Evolutionary conservation across 2,888 invertebrate genomes (phyloP).

Genomic region (Neuroscelio doddi): DNA sequence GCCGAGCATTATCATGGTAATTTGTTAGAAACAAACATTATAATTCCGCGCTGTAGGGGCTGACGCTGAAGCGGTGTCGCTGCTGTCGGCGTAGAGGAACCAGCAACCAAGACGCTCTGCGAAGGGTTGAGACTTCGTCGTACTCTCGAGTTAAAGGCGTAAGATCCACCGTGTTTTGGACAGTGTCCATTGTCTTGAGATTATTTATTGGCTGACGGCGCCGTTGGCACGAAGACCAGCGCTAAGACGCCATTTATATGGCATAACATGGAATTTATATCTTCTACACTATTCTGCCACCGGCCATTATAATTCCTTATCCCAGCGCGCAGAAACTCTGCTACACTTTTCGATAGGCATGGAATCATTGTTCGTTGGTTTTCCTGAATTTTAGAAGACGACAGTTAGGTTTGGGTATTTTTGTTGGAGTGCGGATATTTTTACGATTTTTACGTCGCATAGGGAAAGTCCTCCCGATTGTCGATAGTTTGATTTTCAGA

Average conservation of each 20-base stretch:
- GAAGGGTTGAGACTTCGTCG: slow-evolving; percentile 24
- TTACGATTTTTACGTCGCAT: too few relatives aligned
- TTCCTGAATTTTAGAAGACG: too few relatives aligned
- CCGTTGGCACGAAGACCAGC: slow-evolving; percentile 57
- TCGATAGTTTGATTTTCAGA: too few relatives aligned
- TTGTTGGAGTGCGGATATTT: too few relatives aligned
- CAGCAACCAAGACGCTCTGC: slow-evolving; percentile 36
- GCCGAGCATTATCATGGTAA: slow-evolving; percentile 71
- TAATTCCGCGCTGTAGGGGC: slow-evolving; percentile 60
- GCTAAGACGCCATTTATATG: slow-evolving; percentile 63
- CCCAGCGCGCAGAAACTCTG: neutral
- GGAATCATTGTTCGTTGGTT: too few relatives aligned
- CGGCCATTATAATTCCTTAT: slow-evolving; percentile 44
- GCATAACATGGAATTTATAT: slow-evolving; percentile 55
- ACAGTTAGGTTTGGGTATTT: too few relatives aligned
- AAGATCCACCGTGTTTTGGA: slow-evolving; percentile 72
- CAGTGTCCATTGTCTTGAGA: slow-evolving; percentile 71
- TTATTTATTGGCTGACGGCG: slow-evolving; percentile 68
- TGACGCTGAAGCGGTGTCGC: slow-evolving; percentile 7
- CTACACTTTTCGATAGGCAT: too few relatives aligned
- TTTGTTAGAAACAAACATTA: slow-evolving; percentile 73
- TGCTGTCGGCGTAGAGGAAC: slow-evolving; percentile 18
- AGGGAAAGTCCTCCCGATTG: too few relatives aligned
- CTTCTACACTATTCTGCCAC: slow-evolving; percentile 43
- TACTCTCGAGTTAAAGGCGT: slow-evolving; percentile 67